Conservation (phyloP, 2,888 invertebrate species). For the Mesorhabditis spiculigera region DNA sequence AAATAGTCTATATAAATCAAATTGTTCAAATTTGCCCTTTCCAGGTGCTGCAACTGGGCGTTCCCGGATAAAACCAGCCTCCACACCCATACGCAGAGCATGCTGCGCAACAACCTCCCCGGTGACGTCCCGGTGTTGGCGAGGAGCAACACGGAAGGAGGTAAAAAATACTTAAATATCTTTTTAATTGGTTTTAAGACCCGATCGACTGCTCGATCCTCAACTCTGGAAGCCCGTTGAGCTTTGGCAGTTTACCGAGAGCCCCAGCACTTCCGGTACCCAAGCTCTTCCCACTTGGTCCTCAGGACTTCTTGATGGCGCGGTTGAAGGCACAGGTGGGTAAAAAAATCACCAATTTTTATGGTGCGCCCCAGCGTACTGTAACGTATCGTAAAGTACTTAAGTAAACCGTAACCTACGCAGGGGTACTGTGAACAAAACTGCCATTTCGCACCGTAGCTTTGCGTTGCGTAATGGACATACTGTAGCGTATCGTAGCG, state of each 20-base stretch:
- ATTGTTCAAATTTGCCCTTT: neutral
- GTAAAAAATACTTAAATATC: neutral
- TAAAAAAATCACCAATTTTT: neutral
- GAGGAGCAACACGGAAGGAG: constrained; percentile 44
- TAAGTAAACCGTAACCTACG: too few species aligned
- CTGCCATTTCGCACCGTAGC: too few species aligned
- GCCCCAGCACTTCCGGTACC: neutral
- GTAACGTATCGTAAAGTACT: neutral
- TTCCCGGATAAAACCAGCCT: constrained; percentile 55
- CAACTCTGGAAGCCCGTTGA: neutral
- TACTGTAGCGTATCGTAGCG: too few species aligned
- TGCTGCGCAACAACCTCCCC: constrained; percentile 43
- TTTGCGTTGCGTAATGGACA: too few species aligned
- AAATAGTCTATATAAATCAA: neutral
- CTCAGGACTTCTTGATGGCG: neutral
- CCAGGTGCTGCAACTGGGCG: constrained; percentile 57
- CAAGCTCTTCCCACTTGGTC: neutral
- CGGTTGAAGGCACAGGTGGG: neutral
- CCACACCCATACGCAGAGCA: constrained; percentile 52
- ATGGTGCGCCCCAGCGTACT: constrained; percentile 8
- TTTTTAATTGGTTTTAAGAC: neutral
- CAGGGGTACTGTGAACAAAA: too few species aligned
- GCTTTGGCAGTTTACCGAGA: neutral
- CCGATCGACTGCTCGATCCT: constrained; percentile 1
- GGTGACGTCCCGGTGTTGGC: constrained; percentile 52